Evolutionary conservation across 2,888 invertebrate species (phyloP).

Genomic region (Penaeus monodon): DNA sequence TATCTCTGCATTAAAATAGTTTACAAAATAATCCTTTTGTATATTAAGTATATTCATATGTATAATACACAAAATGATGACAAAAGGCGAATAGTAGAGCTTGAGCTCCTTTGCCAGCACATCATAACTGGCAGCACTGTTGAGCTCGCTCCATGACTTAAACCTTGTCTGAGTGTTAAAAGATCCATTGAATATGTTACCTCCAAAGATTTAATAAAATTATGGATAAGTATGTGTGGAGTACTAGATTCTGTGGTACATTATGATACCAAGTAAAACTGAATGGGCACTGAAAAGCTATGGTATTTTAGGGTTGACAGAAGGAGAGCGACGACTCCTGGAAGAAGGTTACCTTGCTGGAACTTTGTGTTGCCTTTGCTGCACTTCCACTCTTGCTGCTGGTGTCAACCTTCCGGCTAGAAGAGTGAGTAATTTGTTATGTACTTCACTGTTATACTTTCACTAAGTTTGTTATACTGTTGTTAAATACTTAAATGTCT

Average conservation of each 20-base stretch:
- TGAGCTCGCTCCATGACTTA: conserved; percentile 36
- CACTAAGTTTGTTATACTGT: neutral
- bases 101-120: conserved; percentile 31
- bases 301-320: conserved; percentile 77
- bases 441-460: neutral
- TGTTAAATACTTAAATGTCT: too few relatives aligned
- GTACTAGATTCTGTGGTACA: too few relatives aligned
- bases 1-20: too few relatives aligned
- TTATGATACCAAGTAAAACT: too few relatives aligned
- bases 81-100: conserved; percentile 52
- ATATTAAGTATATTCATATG: too few relatives aligned
- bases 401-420: conserved; percentile 96
- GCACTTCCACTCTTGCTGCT: conserved; percentile 97
- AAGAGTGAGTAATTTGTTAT: conserved; percentile 74
- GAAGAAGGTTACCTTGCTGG: conserved; percentile 89
- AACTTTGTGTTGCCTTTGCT: conserved; percentile 88
- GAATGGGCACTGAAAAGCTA: neutral
- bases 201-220: too few relatives aligned
- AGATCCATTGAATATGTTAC: neutral
- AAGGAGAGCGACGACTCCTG: conserved; percentile 85
- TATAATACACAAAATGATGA: conserved; percentile 32
- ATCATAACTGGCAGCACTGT: conserved; percentile 5
- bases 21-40: too few relatives aligned
- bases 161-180: neutral
- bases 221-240: too few relatives aligned